Evolutionary conservation across 1,140 invertebrate genomes (phyloP).

Genomic region (Arctopsyche grandis): DNA sequence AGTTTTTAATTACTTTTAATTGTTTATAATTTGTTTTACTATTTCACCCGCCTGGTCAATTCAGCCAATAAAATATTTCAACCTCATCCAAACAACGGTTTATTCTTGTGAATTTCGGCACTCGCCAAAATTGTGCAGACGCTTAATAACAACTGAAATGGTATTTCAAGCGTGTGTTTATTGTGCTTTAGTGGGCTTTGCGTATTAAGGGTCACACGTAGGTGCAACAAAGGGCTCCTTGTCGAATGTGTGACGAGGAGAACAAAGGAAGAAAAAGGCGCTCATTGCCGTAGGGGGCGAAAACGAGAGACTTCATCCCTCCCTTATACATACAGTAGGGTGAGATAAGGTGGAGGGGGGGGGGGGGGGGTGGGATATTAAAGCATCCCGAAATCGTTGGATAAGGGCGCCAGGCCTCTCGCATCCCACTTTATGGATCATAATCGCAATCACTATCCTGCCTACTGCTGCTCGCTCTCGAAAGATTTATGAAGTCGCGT

Average conservation of each 20-base stretch:
- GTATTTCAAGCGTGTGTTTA: no score
- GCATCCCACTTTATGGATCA: constrained; percentile 14
- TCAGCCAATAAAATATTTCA: no score
- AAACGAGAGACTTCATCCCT: no score
- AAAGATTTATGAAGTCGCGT: constrained; percentile 1
- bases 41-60: no score
- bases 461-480: not conserved
- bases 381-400: constrained; percentile 1
- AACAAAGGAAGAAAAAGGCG: constrained; percentile 22
- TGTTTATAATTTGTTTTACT: no score
- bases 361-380: constrained; percentile 6
- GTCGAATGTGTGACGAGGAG: not conserved
- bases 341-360: no score
- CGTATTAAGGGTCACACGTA: not conserved
- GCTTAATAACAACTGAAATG: no score
- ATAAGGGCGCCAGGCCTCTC: not conserved
- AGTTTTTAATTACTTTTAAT: no score
- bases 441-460: constrained; percentile 1
- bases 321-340: no score
- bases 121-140: no score
- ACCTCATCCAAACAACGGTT: no score
- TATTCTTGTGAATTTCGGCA: no score
- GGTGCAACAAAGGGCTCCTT: constrained; percentile 7
- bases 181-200: not conserved
- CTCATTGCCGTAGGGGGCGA: not conserved